Base-by-base conservation (phyloP, 2,888 invertebrate genomes). In the Poecilus cupreus region DNA sequence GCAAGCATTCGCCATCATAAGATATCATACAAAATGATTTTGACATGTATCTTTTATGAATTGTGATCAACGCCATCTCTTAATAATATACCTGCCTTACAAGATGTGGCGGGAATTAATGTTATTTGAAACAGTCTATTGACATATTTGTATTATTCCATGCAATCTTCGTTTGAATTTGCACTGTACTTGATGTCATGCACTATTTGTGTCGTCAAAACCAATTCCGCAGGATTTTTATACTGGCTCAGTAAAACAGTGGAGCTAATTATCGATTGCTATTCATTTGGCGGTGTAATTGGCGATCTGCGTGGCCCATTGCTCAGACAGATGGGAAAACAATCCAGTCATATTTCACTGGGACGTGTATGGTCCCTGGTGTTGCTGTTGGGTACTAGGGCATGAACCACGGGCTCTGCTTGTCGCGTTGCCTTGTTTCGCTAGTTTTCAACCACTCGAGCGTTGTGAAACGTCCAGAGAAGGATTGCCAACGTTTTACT, bases 271-370 rank as follows among this genome's bases (percentile, higher is more conserved):
- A 51, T 75, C 75, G 75, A 75, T 51, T 75, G 51, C n/a, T 37
- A 68, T 68, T 26, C 37, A 51, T 75, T 51, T 51, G 16, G 13
- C 16, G 68, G 37, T 37, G 37, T 75, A 75, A 75, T 75, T 75
- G 22, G 22, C 24, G 26, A 13, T 16, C 32, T 49, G 24, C 26
- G 24, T 74, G 74, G 74, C 20, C 49, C 46, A 75, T 75, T 75
- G 51, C 51, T 51, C 75, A 51, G 51, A 75, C 75, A 75, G 75
- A 75, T 75, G 75, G 3, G 75, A 75, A 51, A 51, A 75, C 75
- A 75, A 75, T 75, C 32, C 26, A 51, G 51, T 32, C 6, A 75
- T 75, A 51, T 51, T 75, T 75, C 16, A 75, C 49, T 13, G 18
- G 32, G 54, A 20, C 54, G 5, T 54, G 54, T 54, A 10, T 3